Percentiles rank a stretch among this genome's conserved stretches.
Conservation (phyloP, 2,113 vertebrate genomes). For the Hippocampus mohnikei region DNA sequence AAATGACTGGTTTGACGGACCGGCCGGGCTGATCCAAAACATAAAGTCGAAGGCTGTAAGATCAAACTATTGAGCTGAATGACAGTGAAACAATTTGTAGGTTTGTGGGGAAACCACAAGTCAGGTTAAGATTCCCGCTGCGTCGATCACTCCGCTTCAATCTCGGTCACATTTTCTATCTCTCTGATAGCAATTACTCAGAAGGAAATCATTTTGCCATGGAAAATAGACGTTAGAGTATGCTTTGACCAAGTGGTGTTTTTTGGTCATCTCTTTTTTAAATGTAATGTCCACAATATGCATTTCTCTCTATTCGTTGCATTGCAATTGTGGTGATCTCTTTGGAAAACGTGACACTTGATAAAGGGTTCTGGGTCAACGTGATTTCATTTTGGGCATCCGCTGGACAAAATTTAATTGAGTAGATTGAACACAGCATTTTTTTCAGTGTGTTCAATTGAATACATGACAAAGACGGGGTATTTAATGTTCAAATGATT, state of each 20-base stretch:
- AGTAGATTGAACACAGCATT: no score
- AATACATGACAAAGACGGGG: no score
- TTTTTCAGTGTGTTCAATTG: no score
- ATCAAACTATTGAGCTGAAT: conserved; percentile 3
- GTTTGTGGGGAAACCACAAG: conserved; percentile 2
- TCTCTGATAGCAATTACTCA: neutral
- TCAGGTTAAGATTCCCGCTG: neutral
- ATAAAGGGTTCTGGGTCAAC: no score
- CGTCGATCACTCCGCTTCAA: neutral
- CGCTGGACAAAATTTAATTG: no score
- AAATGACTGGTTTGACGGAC: neutral
- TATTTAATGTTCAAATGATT: no score
- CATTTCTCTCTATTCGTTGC: neutral
- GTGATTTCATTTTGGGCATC: no score
- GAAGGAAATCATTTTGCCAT: neutral
- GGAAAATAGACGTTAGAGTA: neutral
- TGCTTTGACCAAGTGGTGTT: neutral
- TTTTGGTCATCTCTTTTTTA: neutral
- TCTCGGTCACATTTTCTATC: neutral
- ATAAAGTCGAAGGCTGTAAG: neutral
- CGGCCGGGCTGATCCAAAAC: neutral
- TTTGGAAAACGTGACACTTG: neutral
- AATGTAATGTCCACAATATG: no score
- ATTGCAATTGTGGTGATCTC: neutral
- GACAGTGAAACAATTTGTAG: conserved; percentile 1